Percentiles rank a stretch among this genome's conserved stretches.
Conservation (phyloP, 2,113 vertebrate species). For the Psammodynastes pulverulentus region DNA sequence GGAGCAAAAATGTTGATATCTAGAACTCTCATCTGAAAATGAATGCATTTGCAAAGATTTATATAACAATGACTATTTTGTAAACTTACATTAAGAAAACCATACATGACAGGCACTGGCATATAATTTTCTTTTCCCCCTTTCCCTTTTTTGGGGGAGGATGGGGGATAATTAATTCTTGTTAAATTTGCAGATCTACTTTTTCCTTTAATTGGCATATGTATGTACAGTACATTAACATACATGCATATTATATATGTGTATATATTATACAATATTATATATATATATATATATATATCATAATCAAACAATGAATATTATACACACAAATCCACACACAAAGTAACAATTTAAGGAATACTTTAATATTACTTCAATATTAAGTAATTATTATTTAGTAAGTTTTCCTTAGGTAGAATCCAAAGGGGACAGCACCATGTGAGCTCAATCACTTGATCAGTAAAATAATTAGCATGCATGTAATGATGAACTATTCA, state of each 20-base stretch:
- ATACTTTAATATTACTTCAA: too few relatives aligned
- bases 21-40: background rate
- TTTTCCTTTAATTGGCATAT: background rate
- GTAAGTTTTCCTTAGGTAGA: background rate
- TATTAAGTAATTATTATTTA: too few relatives aligned
- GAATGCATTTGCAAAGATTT: background rate
- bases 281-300: too few relatives aligned
- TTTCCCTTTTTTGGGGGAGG: background rate
- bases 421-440: too few relatives aligned
- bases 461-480: background rate
- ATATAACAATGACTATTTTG: background rate
- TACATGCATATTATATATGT: too few relatives aligned
- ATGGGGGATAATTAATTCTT: background rate
- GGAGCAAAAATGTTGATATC: background rate
- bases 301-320: too few relatives aligned
- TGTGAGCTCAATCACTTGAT: background rate
- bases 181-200: background rate
- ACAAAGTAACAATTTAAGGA: too few relatives aligned
- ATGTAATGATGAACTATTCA: background rate
- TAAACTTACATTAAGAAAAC: background rate
- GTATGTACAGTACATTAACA: too few relatives aligned
- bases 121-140: background rate
- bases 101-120: background rate
- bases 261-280: too few relatives aligned
- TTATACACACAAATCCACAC: too few relatives aligned